Percentiles rank a stretch among this genome's conserved stretches.
Evolutionary conservation across 2,888 invertebrate species (phyloP).

Genomic region (Melolontha melolontha): DNA sequence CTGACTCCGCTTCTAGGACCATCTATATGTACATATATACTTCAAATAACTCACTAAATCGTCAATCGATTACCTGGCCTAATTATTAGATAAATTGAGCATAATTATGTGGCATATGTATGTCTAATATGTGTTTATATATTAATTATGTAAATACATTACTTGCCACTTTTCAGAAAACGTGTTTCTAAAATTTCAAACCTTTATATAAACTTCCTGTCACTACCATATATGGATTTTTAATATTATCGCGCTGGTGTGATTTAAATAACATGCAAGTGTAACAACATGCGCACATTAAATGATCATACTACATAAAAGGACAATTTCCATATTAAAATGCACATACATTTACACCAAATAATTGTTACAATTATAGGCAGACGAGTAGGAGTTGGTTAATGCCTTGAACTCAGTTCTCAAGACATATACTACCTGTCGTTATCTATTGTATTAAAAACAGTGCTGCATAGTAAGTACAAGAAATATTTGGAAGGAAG

Average conservation of each 20-base stretch:
- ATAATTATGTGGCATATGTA: too few relatives aligned
- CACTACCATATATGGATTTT: constrained; percentile 3
- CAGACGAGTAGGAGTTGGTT: constrained; percentile 9
- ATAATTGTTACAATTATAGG: constrained; percentile 15
- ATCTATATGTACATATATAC: too few relatives aligned
- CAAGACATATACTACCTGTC: constrained; percentile 12
- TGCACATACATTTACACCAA: constrained; percentile 27
- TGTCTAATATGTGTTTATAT: too few relatives aligned
- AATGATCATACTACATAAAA: constrained; percentile 9
- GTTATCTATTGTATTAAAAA: constrained; percentile 11
- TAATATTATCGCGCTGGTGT: neutral
- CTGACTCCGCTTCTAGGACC: too few relatives aligned
- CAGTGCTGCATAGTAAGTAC: neutral
- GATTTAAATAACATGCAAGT: constrained; percentile 20
- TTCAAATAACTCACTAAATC: too few relatives aligned
- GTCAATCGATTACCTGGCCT: too few relatives aligned
- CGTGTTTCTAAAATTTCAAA: too few relatives aligned
- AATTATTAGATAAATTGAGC: too few relatives aligned
- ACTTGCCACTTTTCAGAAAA: too few relatives aligned
- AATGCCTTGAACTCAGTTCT: constrained; percentile 9
- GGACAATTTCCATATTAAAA: constrained; percentile 12
- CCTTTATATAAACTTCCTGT: too few relatives aligned
- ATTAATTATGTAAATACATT: too few relatives aligned
- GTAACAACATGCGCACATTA: constrained; percentile 1
- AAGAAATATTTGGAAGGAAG: constrained; percentile 3